A percentile compares a stretch with the other conserved stretches of the same genome.
Evolutionary conservation across 2,797 vertebrate genomes (phyloP).

Genomic region (Oryzias sinensis): DNA sequence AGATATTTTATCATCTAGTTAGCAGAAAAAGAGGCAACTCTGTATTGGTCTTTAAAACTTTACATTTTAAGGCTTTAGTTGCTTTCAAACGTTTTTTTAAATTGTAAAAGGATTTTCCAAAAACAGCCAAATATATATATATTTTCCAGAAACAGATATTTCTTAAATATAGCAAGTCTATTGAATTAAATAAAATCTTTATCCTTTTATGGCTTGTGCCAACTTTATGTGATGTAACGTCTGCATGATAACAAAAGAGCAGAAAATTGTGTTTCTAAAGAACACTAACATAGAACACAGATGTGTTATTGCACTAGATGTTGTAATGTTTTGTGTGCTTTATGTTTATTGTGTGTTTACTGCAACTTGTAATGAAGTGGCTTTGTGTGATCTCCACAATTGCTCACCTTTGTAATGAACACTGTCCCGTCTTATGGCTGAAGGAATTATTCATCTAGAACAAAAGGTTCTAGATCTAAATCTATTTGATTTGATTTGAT

Average conservation of each 20-base stretch:
- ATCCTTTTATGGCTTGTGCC: slow-evolving; percentile 40
- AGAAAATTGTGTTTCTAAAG: slow-evolving; percentile 10
- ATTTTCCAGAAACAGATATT: no score
- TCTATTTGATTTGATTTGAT: background rate
- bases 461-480: background rate
- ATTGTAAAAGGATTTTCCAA: no score
- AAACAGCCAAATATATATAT: no score
- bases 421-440: slow-evolving; percentile 1
- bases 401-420: slow-evolving; percentile 8
- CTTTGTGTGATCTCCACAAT: slow-evolving; percentile 10
- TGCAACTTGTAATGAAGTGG: slow-evolving; percentile 20
- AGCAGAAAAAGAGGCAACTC: no score
- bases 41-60: no score
- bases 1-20: no score
- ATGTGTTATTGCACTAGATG: slow-evolving; percentile 16
- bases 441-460: slow-evolving; percentile 15
- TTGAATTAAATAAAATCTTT: no score
- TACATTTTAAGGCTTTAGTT: no score
- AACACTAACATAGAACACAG: slow-evolving; percentile 7
- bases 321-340: slow-evolving; percentile 19
- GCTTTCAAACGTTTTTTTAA: no score
- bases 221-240: slow-evolving; percentile 27
- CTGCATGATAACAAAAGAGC: slow-evolving; percentile 24
- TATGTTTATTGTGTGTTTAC: slow-evolving; percentile 17
- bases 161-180: no score